Conservation (phyloP, 2,797 vertebrate genomes). For the Holocentrus rufus region DNA sequence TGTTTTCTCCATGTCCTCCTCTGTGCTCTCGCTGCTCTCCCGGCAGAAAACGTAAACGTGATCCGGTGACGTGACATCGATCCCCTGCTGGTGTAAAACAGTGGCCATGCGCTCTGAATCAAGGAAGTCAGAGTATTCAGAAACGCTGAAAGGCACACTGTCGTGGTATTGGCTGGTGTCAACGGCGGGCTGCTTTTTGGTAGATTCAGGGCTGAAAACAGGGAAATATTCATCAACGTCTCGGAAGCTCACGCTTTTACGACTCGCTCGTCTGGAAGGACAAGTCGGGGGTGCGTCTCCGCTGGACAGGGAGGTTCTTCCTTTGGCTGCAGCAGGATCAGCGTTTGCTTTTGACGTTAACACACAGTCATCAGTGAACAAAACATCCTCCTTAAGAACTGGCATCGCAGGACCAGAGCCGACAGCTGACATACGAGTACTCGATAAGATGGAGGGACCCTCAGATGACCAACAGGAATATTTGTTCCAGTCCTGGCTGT, state of each 20-base stretch:
- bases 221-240: slow-evolving; percentile 80
- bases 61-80: slow-evolving; percentile 82
- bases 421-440: slow-evolving; percentile 65
- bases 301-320: slow-evolving; percentile 25
- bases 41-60: slow-evolving; percentile 81
- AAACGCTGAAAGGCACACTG: slow-evolving; percentile 63
- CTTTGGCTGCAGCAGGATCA: background rate
- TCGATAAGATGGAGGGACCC: slow-evolving; percentile 69
- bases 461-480: slow-evolving; percentile 40
- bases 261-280: slow-evolving; percentile 35
- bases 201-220: slow-evolving; percentile 66
- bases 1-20: slow-evolving; percentile 73
- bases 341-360: slow-evolving; percentile 15
- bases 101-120: slow-evolving; percentile 72
- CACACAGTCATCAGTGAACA: slow-evolving; percentile 12
- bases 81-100: slow-evolving; percentile 73
- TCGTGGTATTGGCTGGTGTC: slow-evolving; percentile 23
- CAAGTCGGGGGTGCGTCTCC: slow-evolving; percentile 37
- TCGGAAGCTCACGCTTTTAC: slow-evolving; percentile 81
- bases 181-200: background rate
- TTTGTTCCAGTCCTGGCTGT: slow-evolving; percentile 44
- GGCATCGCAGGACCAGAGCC: slow-evolving; percentile 33
- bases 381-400: slow-evolving; percentile 42
- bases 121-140: slow-evolving; percentile 75
- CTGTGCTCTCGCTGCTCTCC: slow-evolving; percentile 47